phyloP scores from a whole-genome alignment of 92 coral and sea anemone species.

The Umimayanthus kanabou region DNA sequence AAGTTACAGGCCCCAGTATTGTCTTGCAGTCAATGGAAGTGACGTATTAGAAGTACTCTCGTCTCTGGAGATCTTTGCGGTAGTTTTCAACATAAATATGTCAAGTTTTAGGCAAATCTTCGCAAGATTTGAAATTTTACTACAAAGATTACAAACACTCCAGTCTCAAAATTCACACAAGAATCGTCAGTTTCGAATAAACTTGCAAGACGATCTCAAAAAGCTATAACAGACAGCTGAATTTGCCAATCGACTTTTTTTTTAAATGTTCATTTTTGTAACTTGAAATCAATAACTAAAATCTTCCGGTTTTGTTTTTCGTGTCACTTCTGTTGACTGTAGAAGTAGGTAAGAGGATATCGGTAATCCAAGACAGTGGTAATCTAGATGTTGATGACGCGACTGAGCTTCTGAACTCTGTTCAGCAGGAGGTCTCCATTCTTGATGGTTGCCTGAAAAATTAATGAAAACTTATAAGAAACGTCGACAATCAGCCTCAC shows the following conservation, averaged over 20 bases:
- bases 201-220: too few species aligned
- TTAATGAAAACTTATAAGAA: background rate
- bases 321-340: background rate
- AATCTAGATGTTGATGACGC: constrained; percentile 84
- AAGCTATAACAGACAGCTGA: too few species aligned
- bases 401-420: constrained; percentile 97
- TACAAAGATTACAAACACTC: background rate
- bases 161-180: too few species aligned
- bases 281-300: background rate
- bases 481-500: background rate
- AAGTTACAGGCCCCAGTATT: too few species aligned
- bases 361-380: background rate
- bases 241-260: too few species aligned
- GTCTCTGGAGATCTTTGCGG: too few species aligned
- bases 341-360: too few species aligned
- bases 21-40: too few species aligned
- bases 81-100: too few species aligned
- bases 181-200: too few species aligned
- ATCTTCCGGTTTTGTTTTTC: background rate
- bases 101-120: background rate
- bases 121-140: background rate
- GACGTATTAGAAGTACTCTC: too few species aligned
- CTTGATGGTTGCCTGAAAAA: constrained; percentile 84
- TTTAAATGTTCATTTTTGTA: too few species aligned
- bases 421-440: constrained; percentile 96